These are phyloP conservation scores for Sebastes aleutianus DNA, from an alignment of 2,797 vertebrate genomes.

Conservation along the genomic window DNA sequence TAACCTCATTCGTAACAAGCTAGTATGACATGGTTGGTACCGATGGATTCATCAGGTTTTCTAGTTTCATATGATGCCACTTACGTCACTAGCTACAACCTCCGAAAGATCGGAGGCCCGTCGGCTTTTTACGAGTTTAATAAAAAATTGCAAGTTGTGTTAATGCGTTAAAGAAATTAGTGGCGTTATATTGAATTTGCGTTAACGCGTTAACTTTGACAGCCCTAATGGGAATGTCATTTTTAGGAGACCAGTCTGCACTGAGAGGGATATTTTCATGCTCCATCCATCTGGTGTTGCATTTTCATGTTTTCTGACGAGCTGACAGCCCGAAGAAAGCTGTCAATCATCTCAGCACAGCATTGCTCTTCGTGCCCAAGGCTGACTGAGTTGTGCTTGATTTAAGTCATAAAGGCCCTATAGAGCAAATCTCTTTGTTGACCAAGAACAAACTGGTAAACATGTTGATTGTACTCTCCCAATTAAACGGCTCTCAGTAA, in stretches of 20 bases:
- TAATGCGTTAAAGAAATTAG: too few species aligned
- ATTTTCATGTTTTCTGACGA: slow-evolving; percentile 74
- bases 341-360: slow-evolving; percentile 43
- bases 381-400: slow-evolving; percentile 43
- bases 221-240: not conserved
- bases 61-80: too few species aligned
- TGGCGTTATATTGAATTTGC: too few species aligned
- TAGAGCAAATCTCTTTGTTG: slow-evolving; percentile 49
- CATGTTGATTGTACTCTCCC: slow-evolving; percentile 46
- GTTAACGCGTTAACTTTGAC: too few species aligned
- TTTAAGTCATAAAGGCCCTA: slow-evolving; percentile 50
- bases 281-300: slow-evolving; percentile 52
- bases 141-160: too few species aligned
- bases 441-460: slow-evolving; percentile 54
- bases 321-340: slow-evolving; percentile 55
- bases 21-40: too few species aligned
- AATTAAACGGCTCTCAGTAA: slow-evolving; percentile 46
- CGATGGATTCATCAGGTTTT: too few species aligned
- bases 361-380: slow-evolving; percentile 37
- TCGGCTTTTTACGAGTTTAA: too few species aligned
- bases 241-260: not conserved
- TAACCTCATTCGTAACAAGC: too few species aligned
- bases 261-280: slow-evolving; percentile 49
- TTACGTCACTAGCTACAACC: too few species aligned
- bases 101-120: too few species aligned